phyloP scores from a whole-genome alignment of 2,888 invertebrate genomes.

The Toxonevra muliebris region DNA sequence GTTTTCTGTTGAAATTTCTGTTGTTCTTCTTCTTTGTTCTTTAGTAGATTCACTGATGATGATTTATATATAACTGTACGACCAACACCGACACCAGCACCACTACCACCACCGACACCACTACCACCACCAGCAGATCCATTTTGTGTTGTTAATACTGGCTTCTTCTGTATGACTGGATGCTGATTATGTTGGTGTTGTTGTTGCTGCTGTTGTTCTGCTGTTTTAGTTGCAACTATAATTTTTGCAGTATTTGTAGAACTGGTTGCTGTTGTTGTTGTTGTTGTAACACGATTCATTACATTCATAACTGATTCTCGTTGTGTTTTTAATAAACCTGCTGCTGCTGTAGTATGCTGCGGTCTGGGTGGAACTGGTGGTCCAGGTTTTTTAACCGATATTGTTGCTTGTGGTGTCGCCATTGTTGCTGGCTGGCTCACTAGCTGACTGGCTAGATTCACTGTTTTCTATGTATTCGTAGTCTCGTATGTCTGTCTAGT shows the following conservation, averaged over 20 bases:
- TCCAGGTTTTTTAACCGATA: slow-evolving; percentile 69
- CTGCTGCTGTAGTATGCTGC: slow-evolving; percentile 63
- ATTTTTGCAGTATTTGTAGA: slow-evolving; percentile 28
- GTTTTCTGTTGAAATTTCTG: slow-evolving; percentile 35
- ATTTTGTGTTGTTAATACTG: slow-evolving; percentile 49
- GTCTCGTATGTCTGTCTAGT: slow-evolving; percentile 30
- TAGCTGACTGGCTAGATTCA: slow-evolving; percentile 28
- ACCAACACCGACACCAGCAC: slow-evolving; percentile 47
- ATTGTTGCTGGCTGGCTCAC: slow-evolving; percentile 40
- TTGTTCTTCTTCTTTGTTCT: slow-evolving; percentile 49
- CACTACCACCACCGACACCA: slow-evolving; percentile 51
- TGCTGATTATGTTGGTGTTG: slow-evolving; percentile 34
- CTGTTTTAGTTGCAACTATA: slow-evolving; percentile 26
- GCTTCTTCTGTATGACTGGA: slow-evolving; percentile 54
- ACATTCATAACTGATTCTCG: slow-evolving; percentile 41
- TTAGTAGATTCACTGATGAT: slow-evolving; percentile 59
- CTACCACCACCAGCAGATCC: slow-evolving; percentile 41
- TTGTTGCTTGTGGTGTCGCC: slow-evolving; percentile 59
- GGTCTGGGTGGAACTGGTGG: slow-evolving; percentile 86
- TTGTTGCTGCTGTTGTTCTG: slow-evolving; percentile 22
- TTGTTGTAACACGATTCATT: slow-evolving; percentile 37
- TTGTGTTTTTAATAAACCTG: slow-evolving; percentile 74
- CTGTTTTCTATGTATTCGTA: slow-evolving; percentile 29
- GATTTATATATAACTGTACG: slow-evolving; percentile 65
- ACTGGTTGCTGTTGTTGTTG: slow-evolving; percentile 38